Evolutionary conservation across 2,888 invertebrate genomes (phyloP), one percentile per base, ranked within the genome.

Genomic region (Drosophila pseudotalamancana): DNA sequence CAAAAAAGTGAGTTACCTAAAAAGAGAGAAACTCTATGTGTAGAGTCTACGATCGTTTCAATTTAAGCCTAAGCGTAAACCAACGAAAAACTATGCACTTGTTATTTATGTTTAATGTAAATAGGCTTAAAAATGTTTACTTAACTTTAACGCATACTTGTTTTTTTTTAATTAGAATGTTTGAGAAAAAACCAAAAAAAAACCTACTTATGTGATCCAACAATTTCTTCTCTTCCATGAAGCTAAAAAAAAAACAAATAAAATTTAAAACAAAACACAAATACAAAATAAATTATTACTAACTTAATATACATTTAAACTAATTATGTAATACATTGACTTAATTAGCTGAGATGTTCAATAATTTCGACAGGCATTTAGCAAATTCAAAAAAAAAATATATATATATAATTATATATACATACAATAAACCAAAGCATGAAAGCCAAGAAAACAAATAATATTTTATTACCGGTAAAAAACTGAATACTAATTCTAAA

Each of bases 201-300:
- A 79, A 79, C 85, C 77, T 85, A 77, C 85, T 77, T 82, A 77
- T 83, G 83, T 83, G 83, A 83, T 83, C 83, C 79, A 83, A 71
- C 60, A 67, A 75, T 72, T 85, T 82, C 75, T 82, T 85, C 85
- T 85, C 85, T 85, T 83, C 83, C 83, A 85, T 75, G 72, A 77
- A 82, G 80, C 69, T 68, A 60, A 42, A 54, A 56, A 51, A 35
- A 46, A 50, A 46, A 19, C 56, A 32, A 57, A 34, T 0, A 35
- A 14, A 35, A 48, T 25, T 35, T 6, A 34, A 46, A 25, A 45
- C 39, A 55, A 49, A 39, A 39, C 32, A 31, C 55, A 40, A 57
- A 54, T 42, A 37, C 12, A 9, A 56, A 57, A 40, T 9, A 53
- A 49, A 27, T 34, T 63, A 54, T 68, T 18, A 48, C 48, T 70